phyloP scores from a whole-genome alignment of 2,797 vertebrate genomes.

The Schizothorax lantsangensis region DNA sequence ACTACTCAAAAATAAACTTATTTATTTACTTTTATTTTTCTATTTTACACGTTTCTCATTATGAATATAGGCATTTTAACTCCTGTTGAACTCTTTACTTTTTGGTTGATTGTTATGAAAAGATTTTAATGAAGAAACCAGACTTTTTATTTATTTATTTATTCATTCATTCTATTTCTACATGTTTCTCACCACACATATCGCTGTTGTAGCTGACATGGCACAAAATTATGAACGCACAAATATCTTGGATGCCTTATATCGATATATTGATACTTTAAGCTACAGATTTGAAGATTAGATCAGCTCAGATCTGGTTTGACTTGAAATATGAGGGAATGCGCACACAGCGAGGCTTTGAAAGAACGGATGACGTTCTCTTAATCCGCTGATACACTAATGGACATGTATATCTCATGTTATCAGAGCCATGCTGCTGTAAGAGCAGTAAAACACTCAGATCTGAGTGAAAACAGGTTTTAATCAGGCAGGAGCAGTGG shows the following conservation, averaged over 20 bases:
- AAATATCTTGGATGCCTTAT: not conserved
- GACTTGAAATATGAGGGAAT: slow-evolving; percentile 16
- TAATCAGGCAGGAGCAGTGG: not conserved
- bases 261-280: not conserved
- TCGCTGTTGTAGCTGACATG: too few relatives aligned
- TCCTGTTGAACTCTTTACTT: too few relatives aligned
- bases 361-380: not conserved
- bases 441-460: not conserved
- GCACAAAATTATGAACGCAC: not conserved
- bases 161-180: not conserved
- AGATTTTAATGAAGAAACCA: too few relatives aligned
- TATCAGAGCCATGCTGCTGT: not conserved
- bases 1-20: too few relatives aligned
- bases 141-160: too few relatives aligned
- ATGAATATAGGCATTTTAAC: too few relatives aligned
- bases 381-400: not conserved
- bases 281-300: not conserved
- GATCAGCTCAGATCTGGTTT: not conserved
- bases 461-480: not conserved
- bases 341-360: not conserved
- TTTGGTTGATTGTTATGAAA: too few relatives aligned
- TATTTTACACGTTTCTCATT: too few relatives aligned
- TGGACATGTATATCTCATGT: not conserved
- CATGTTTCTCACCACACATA: too few relatives aligned
- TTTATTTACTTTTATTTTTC: too few relatives aligned